These are phyloP conservation scores for Andrena chrysosceles DNA, from an alignment of 2,888 invertebrate genomes.

Conservation along the genomic window DNA sequence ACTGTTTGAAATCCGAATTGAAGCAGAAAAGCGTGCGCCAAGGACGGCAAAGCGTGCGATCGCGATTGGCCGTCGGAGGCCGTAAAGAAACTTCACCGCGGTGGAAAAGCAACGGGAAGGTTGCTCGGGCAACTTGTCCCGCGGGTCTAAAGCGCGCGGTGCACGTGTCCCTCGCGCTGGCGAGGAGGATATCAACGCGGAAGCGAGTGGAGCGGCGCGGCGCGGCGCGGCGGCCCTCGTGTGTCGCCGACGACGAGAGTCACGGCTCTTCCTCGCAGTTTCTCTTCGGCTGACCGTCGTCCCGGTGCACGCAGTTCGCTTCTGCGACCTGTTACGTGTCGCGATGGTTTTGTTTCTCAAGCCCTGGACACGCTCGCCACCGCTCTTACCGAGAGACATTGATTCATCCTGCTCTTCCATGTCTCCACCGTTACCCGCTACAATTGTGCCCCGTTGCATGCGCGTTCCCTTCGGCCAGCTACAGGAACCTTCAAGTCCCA, in stretches of 20 bases:
- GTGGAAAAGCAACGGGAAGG: conserved; percentile 50
- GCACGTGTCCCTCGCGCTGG: conserved; percentile 63
- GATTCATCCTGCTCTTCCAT: conserved; percentile 78
- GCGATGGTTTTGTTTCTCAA: conserved; percentile 68
- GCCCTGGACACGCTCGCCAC: conserved; percentile 64
- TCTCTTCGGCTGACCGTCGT: conserved; percentile 50
- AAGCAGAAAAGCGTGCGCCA: neutral
- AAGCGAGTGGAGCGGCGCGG: conserved; percentile 50
- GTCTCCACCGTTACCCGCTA: conserved; percentile 66
- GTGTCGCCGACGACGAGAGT: conserved; percentile 66
- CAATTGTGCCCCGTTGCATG: conserved; percentile 44
- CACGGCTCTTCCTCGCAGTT: conserved; percentile 65
- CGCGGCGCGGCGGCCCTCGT: conserved; percentile 45
- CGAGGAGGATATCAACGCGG: conserved; percentile 70
- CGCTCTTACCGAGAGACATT: conserved; percentile 77
- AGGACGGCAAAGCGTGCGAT: neutral
- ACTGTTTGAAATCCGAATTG: neutral
- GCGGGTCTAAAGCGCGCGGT: conserved; percentile 56
- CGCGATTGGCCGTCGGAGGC: neutral
- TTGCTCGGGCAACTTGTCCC: conserved; percentile 58
- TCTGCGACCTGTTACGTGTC: conserved; percentile 63
- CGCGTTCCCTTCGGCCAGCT: conserved; percentile 6
- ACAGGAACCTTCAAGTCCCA: conserved; percentile 8
- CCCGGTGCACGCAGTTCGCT: conserved; percentile 55
- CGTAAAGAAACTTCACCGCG: conserved; percentile 32